phyloP scores from a whole-genome alignment of 2,888 invertebrate species.

The Hesperia comma region DNA sequence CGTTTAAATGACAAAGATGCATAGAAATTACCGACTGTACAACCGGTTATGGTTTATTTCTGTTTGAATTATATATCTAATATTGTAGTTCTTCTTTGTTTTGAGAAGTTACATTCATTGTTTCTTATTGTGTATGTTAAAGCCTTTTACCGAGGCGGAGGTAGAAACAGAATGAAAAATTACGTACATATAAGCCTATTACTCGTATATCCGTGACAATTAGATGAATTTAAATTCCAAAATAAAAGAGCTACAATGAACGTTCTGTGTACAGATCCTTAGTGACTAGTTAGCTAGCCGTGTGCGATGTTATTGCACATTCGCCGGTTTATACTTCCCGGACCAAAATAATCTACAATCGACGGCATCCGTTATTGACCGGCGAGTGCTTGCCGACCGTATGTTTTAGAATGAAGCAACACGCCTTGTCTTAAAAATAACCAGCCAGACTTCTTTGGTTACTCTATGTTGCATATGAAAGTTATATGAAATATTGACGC shows the following conservation, averaged over 20 bases:
- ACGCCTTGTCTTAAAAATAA: slow-evolving; percentile 37
- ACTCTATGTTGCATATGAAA: slow-evolving; percentile 29
- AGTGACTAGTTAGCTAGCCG: slow-evolving; percentile 48
- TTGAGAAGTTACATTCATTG: too few species aligned
- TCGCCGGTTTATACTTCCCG: slow-evolving; percentile 72
- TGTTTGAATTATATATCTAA: too few species aligned
- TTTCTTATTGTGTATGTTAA: too few species aligned
- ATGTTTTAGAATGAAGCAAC: slow-evolving; percentile 47
- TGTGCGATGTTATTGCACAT: slow-evolving; percentile 45
- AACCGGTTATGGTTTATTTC: too few species aligned
- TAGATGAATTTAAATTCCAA: too few species aligned
- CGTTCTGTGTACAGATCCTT: slow-evolving; percentile 39
- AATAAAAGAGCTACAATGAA: not conserved
- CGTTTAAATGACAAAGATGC: too few species aligned
- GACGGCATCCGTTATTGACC: slow-evolving; percentile 74
- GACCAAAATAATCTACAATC: slow-evolving; percentile 80
- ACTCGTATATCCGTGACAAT: too few species aligned
- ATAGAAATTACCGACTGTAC: too few species aligned
- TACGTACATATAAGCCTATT: too few species aligned
- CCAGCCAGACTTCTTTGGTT: slow-evolving; percentile 23
- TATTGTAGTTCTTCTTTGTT: too few species aligned
- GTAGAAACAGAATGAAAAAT: too few species aligned
- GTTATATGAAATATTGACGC: slow-evolving; percentile 28
- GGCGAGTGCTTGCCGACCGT: slow-evolving; percentile 47
- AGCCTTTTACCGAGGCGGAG: too few species aligned